Conservation (phyloP, 1,140 invertebrate species). For the Nephila pilipes region DNA sequence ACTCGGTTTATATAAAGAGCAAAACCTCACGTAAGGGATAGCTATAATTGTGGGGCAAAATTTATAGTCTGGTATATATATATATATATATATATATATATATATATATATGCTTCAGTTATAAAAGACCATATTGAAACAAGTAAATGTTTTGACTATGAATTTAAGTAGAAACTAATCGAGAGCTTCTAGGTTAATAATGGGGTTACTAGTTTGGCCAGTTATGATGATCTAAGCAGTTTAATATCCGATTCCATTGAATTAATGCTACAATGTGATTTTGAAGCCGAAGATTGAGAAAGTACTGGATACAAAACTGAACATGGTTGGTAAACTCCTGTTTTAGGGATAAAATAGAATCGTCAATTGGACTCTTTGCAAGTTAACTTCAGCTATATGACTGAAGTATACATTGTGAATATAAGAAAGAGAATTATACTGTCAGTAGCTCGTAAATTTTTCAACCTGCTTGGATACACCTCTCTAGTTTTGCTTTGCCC, state of each 20-base stretch:
- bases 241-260: background rate
- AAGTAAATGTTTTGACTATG: background rate
- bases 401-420: background rate
- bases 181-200: slow-evolving; percentile 45
- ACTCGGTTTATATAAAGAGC: too few species aligned
- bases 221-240: background rate
- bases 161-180: background rate
- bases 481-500: slow-evolving; percentile 27
- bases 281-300: background rate
- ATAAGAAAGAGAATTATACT: slow-evolving; percentile 46
- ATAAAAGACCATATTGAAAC: slow-evolving; percentile 6
- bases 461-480: slow-evolving; percentile 15
- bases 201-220: slow-evolving; percentile 14
- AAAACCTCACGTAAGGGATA: too few species aligned
- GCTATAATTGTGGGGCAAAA: too few species aligned
- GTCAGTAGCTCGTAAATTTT: slow-evolving; percentile 4
- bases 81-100: too few species aligned
- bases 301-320: background rate
- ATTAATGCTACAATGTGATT: background rate
- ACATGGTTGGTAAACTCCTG: background rate
- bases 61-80: too few species aligned
- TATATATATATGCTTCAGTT: too few species aligned
- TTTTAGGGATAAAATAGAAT: slow-evolving; percentile 24
- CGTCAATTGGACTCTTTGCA: background rate
- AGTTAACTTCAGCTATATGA: background rate